A percentile compares a stretch with the other conserved stretches of the same genome.
Evolutionary conservation across 1,140 invertebrate species (phyloP).

Genomic region (Bombus picipes): DNA sequence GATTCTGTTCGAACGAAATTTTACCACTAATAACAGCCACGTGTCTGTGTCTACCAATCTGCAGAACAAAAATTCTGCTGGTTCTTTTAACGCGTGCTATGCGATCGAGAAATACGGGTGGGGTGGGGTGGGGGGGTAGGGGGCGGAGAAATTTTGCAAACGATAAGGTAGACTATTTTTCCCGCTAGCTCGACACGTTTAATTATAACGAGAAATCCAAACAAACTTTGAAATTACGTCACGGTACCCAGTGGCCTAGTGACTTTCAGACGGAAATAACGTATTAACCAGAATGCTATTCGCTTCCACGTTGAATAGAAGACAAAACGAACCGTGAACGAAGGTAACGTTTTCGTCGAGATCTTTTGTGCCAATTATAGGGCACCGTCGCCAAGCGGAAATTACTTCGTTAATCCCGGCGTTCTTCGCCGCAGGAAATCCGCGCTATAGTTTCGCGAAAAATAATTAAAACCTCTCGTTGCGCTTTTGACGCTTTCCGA

Average conservation of each 20-base stretch:
- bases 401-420: conserved; percentile 64
- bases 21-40: no score
- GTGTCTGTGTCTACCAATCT: no score
- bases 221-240: conserved; percentile 30
- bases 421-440: conserved; percentile 48
- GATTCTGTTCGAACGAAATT: neutral
- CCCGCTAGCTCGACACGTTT: neutral
- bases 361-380: conserved; percentile 66
- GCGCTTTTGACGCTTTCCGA: neutral
- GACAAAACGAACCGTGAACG: conserved; percentile 44
- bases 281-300: conserved; percentile 54
- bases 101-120: neutral
- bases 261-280: conserved; percentile 50
- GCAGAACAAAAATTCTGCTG: no score
- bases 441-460: conserved; percentile 29
- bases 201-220: conserved; percentile 22
- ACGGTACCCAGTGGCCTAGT: conserved; percentile 13
- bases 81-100: no score
- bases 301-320: neutral
- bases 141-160: neutral
- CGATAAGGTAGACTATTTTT: neutral
- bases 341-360: conserved; percentile 48
- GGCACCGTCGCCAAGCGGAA: conserved; percentile 45
- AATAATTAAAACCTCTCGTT: conserved; percentile 61
- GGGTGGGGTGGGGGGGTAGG: no score